phyloP scores from a whole-genome alignment of 2,888 invertebrate species.

The Galerucella calmariensis region DNA sequence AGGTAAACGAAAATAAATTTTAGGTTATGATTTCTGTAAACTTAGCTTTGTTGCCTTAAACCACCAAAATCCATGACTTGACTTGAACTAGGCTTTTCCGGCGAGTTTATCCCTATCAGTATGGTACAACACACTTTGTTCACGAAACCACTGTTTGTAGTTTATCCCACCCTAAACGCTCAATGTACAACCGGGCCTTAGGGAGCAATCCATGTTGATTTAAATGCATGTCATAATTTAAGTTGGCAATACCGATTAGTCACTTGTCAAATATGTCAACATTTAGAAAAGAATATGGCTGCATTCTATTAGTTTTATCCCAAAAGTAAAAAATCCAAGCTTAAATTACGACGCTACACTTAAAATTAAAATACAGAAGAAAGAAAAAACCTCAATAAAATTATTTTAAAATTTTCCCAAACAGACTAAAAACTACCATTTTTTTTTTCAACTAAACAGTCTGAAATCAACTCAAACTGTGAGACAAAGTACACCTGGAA shows the following conservation, averaged over 20 bases:
- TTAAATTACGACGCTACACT: neutral
- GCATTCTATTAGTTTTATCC: no score
- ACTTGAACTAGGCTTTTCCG: no score
- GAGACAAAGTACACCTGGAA: neutral
- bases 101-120: no score
- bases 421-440: neutral
- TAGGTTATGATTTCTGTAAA: no score
- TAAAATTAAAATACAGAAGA: neutral
- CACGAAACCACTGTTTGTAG: no score
- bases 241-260: neutral
- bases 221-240: slow-evolving; percentile 1
- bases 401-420: neutral
- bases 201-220: neutral
- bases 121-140: no score
- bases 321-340: no score
- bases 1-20: no score
- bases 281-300: no score
- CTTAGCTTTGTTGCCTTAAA: no score
- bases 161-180: no score
- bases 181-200: neutral
- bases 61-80: no score
- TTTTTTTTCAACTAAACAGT: neutral
- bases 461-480: neutral
- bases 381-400: neutral
- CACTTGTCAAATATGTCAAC: neutral